phyloP scores from a whole-genome alignment of 1,140 invertebrate species.

The Lethrus apterus region DNA sequence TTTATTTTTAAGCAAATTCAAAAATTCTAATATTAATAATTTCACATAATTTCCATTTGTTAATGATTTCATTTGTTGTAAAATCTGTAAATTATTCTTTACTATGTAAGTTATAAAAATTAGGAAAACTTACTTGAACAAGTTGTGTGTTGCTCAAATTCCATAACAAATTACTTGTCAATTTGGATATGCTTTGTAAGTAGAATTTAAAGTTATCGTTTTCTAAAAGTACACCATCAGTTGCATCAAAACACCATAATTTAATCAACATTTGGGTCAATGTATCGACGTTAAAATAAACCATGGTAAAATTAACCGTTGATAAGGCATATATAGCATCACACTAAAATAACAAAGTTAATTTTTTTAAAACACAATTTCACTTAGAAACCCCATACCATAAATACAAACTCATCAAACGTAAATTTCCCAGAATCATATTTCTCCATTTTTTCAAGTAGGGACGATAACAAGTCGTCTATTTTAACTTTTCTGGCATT shows the following conservation, averaged over 20 bases:
- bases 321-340: neutral
- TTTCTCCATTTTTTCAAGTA: constrained; percentile 1
- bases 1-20: too few relatives aligned
- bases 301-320: neutral
- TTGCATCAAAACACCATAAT: constrained; percentile 3
- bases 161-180: constrained; percentile 3
- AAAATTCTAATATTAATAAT: too few relatives aligned
- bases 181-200: constrained; percentile 3
- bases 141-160: constrained; percentile 4
- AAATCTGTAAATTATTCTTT: too few relatives aligned
- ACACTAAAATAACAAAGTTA: neutral
- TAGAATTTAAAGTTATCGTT: neutral
- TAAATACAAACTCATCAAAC: neutral
- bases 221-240: neutral
- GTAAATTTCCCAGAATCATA: neutral
- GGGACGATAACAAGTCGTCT: neutral
- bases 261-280: neutral
- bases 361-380: neutral
- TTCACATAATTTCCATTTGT: too few relatives aligned
- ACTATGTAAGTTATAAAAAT: too few relatives aligned
- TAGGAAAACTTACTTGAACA: constrained; percentile 3
- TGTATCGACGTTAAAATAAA: constrained; percentile 4
- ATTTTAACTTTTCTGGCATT: neutral
- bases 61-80: too few relatives aligned
- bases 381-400: neutral